Evolutionary conservation across 2,888 invertebrate species (phyloP).

Genomic region (Marasmarcha lunaedactyla): DNA sequence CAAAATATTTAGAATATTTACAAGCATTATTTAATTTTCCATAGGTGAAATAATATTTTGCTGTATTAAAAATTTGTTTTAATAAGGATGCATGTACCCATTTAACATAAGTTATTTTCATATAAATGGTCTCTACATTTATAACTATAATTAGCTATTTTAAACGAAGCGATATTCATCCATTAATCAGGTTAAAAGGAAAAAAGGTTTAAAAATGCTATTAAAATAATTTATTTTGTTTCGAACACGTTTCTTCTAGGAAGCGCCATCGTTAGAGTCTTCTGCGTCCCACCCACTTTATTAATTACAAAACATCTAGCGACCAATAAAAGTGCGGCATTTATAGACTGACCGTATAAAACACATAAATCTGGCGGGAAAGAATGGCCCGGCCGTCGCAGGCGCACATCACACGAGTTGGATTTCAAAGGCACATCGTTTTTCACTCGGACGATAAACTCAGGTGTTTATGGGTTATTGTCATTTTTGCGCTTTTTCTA

Average conservation of each 20-base stretch:
- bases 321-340: constrained; percentile 57
- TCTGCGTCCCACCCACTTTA: constrained; percentile 61
- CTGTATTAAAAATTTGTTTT: too few species aligned
- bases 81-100: too few species aligned
- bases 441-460: constrained; percentile 52
- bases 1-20: too few species aligned
- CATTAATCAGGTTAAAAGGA: too few species aligned
- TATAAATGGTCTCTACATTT: too few species aligned
- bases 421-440: constrained; percentile 58
- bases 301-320: constrained; percentile 63
- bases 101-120: too few species aligned
- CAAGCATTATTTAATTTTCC: too few species aligned
- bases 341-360: constrained; percentile 60
- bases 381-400: constrained; percentile 41
- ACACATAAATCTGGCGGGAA: constrained; percentile 53
- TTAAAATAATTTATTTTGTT: constrained; percentile 17
- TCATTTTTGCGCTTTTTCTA: constrained; percentile 34
- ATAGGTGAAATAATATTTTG: too few species aligned
- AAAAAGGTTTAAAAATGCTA: constrained; percentile 3
- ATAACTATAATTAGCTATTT: too few species aligned
- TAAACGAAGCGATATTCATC: too few species aligned
- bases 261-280: constrained; percentile 45
- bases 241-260: constrained; percentile 35
- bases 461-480: constrained; percentile 54
- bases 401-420: constrained; percentile 54